Evolutionary conservation across 2,113 vertebrate species (phyloP).

Genomic region (Gulo gulo): DNA sequence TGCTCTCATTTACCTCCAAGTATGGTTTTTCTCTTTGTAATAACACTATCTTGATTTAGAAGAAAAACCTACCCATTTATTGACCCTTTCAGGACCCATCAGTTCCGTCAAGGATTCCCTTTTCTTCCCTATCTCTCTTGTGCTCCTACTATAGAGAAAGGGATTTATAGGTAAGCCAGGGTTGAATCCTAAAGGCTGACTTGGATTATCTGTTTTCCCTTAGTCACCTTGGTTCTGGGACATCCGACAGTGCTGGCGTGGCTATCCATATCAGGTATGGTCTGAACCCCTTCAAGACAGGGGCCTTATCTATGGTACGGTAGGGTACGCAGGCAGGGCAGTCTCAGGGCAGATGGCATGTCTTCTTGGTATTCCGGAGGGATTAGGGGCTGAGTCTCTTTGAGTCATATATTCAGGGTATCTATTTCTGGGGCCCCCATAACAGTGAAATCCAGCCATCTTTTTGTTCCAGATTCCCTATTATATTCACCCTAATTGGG

Average conservation of each 20-base stretch:
- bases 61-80: not conserved
- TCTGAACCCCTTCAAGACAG: not conserved
- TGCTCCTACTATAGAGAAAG: not conserved
- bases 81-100: slow-evolving; percentile 18
- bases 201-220: slow-evolving; percentile 4
- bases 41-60: not conserved
- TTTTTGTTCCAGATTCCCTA: not conserved
- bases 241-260: slow-evolving; percentile 95
- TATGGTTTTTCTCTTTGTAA: slow-evolving; percentile 22
- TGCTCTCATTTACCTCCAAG: not conserved
- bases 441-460: slow-evolving; percentile 21
- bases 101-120: not conserved
- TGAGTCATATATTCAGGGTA: not conserved
- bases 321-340: not conserved
- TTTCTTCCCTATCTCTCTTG: not conserved
- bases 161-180: not conserved
- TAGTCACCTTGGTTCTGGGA: slow-evolving; percentile 97
- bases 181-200: slow-evolving; percentile 41
- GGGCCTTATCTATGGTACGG: not conserved
- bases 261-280: slow-evolving; percentile 95
- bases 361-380: slow-evolving; percentile 2
- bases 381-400: not conserved
- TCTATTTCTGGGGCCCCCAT: not conserved
- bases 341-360: not conserved
- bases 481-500: not conserved